Evolutionary conservation across 2,888 invertebrate genomes (phyloP), one percentile per base, ranked within the genome.

Genomic region (Strigamia transsilvanica): DNA sequence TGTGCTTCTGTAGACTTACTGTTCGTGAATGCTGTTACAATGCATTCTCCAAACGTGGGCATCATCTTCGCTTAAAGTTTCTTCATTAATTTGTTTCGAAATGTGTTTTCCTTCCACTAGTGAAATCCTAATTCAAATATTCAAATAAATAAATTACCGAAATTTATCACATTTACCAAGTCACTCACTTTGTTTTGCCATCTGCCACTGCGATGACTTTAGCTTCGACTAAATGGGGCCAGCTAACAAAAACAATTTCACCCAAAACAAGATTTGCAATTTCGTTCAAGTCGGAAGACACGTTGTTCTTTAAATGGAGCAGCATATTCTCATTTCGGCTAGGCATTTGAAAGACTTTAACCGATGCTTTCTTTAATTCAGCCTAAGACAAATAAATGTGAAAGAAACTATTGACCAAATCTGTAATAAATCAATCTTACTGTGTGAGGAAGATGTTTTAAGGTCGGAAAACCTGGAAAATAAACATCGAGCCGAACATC

Each of bases 221-320:
- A 12, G 95, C 95, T 88, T 94, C 94, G n/a, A 91, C 90, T 82
- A 99, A 91, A 89, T 98, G 96, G 0, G 99, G 99, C 98, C 98
- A 99, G 6, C 92, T 92, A 4, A 96, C 94, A 90, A 92, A 94
- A 1, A 97, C 91, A 77, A 90, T 89, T 87, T 93, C 92, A 0
- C 94, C 94, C 13, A 98, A 87, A 51, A 93, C 87, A 66, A 93
- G 90, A 9, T 89, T 87, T 0, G 93, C 93, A 0, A 93, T 87
- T 5, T 89, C 87, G 56, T 91, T 88, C 9, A 85, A 21, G 42
- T 83, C 80, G 27, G 83, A 66, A 73, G 83, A 81, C 1, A 23
- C 51, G 15, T 46, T 21, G 21, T 9, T 21, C 6, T 5, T 51
- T 13, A 80, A 42, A 21, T 51, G 80, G n/a, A 98, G 87, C 73